phyloP scores from a whole-genome alignment of 2,888 invertebrate species.

The Electrophaes corylata region DNA sequence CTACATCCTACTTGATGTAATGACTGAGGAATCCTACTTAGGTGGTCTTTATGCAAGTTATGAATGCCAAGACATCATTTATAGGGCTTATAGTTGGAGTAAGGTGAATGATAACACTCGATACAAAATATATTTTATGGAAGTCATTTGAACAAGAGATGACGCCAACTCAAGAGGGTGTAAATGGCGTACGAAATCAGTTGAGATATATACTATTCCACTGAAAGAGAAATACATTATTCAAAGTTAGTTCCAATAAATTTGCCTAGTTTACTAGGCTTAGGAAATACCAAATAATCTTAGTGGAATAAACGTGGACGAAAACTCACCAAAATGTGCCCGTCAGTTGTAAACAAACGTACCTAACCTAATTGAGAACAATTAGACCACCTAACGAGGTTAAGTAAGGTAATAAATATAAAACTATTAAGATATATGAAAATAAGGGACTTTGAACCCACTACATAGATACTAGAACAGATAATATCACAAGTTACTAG shows the following conservation, averaged over 20 bases:
- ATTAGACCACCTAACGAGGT: conserved; percentile 14
- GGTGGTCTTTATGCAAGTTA: conserved; percentile 36
- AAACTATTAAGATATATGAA: conserved; percentile 19
- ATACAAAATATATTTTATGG: conserved; percentile 1
- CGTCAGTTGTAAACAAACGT: conserved; percentile 17
- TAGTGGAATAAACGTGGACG: neutral
- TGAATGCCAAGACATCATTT: conserved; percentile 7
- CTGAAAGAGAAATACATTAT: neutral
- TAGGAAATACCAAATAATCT: too few relatives aligned
- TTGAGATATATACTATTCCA: neutral
- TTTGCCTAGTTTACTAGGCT: too few relatives aligned
- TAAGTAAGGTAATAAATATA: conserved; percentile 22
- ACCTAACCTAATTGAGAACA: conserved; percentile 14
- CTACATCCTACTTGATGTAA: conserved; percentile 42
- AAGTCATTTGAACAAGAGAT: conserved; percentile 7
- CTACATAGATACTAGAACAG: conserved; percentile 12
- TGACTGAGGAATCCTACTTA: conserved; percentile 31
- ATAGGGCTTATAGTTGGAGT: conserved; percentile 10
- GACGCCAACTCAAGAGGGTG: conserved; percentile 5
- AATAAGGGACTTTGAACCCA: conserved; percentile 22
- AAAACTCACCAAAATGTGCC: neutral
- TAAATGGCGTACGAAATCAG: neutral
- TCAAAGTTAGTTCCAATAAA: neutral
- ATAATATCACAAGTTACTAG: conserved; percentile 15
- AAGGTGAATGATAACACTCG: conserved; percentile 11